Evolutionary conservation across 2,888 invertebrate genomes (phyloP).

Genomic region (Scaptomyza caliginosa): DNA sequence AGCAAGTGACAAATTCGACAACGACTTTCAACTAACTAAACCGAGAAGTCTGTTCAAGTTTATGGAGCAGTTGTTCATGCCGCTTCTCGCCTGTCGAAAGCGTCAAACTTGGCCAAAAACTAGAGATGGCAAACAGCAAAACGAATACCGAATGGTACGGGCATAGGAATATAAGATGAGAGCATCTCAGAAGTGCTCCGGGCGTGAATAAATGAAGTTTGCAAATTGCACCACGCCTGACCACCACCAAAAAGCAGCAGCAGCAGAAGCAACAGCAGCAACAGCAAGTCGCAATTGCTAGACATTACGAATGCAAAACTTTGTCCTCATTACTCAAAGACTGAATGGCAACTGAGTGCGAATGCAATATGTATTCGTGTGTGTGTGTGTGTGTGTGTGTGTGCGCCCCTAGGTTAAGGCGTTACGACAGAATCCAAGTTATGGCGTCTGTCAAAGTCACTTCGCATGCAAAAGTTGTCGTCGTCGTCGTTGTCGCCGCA

Average conservation of each 20-base stretch:
- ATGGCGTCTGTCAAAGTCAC: constrained; percentile 79
- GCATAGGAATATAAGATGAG: constrained; percentile 6
- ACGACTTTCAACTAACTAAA: constrained; percentile 24
- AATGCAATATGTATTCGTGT: constrained; percentile 9
- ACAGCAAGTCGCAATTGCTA: constrained; percentile 41
- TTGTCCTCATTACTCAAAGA: constrained; percentile 75
- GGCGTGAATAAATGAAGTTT: constrained; percentile 79
- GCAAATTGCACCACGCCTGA: constrained; percentile 80
- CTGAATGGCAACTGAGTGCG: constrained; percentile 24
- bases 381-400: constrained; percentile 17
- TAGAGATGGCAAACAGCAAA: constrained; percentile 62
- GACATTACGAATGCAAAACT: constrained; percentile 77
- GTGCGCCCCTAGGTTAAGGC: constrained; percentile 72
- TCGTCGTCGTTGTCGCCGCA: too few relatives aligned
- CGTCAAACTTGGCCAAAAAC: constrained; percentile 66
- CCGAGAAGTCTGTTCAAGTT: constrained; percentile 1
- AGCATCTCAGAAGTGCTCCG: constrained; percentile 63
- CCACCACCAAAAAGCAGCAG: constrained; percentile 65
- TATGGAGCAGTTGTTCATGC: constrained; percentile 24
- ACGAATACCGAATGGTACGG: neutral
- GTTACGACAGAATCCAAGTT: constrained; percentile 72
- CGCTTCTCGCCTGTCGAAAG: constrained; percentile 70
- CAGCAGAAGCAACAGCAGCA: constrained; percentile 5
- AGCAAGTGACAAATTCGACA: constrained; percentile 72
- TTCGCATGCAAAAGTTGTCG: constrained; percentile 70